Base-by-base conservation (phyloP, 2,888 invertebrate species). In the Spodoptera picta region DNA sequence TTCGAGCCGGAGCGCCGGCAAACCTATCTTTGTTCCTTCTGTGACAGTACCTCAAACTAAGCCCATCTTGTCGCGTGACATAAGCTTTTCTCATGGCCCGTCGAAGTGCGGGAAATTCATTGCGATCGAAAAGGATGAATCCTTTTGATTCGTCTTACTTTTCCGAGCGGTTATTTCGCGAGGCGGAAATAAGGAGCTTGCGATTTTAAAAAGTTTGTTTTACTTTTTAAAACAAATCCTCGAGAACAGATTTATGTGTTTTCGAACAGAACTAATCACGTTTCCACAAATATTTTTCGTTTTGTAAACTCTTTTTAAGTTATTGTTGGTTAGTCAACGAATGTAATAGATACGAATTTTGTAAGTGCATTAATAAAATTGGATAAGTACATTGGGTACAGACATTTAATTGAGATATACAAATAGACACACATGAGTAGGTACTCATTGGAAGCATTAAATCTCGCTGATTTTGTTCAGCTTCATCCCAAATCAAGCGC, bases 61-160 rank as follows among this genome's bases (percentile, higher is more conserved):
- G 7, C 10, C 7, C 7, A 23, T 24, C 19, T 43, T 59, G 23
- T 3, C 7, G 31, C 49, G 14, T 5, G 3, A 6, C 10, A 1
- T 24, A 24, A 24, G 79, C 77, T 4, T 5, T 45, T 77, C 75
- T 81, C 42, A 51, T 81, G 79, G 88, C 88, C 77, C 43, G 23
- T 65, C 27, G 5, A 59, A 77, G 77, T 77, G 80, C 84, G 83
- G 83, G 83, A 88, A 90, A 90, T 91, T 88, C 90, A 90, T 90
- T 89, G 88, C 87, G 76, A 89, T 87, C 80, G 89, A 86, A 83
- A 80, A 83, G 85, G 84, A 89, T 85, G 83, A 86, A 88, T 91
- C 85, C 87, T 82, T 85, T 87, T 84, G 87, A 87, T 87, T 87
- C 87, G 85, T 86, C 81, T 83, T 83, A 79, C 85, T 83, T 78